Evolutionary conservation across 2,888 invertebrate species (phyloP).

Genomic region (Synanthedon andrenaeformis): DNA sequence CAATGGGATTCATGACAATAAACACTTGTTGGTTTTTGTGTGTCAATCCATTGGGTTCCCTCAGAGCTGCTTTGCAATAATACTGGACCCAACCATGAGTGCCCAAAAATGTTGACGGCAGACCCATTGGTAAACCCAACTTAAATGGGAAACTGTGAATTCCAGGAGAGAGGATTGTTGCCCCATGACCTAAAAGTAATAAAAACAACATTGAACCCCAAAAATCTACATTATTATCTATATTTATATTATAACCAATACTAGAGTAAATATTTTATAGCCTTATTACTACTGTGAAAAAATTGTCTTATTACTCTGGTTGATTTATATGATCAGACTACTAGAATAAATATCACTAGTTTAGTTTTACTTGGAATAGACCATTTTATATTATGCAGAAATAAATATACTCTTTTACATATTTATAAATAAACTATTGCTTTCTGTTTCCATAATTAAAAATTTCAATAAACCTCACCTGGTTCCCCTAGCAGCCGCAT

Average conservation of each 20-base stretch:
- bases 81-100: constrained; percentile 97
- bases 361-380: too few species aligned
- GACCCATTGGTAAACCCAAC: constrained; percentile 86
- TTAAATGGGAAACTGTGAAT: constrained; percentile 97
- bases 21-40: constrained; percentile 98
- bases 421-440: not conserved
- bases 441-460: not conserved
- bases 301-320: too few species aligned
- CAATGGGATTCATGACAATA: constrained; percentile 96
- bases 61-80: constrained; percentile 89
- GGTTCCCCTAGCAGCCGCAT: constrained; percentile 93
- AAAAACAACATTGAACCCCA: not conserved
- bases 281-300: too few species aligned
- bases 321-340: too few species aligned
- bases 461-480: constrained; percentile 36
- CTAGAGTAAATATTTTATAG: too few species aligned
- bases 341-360: too few species aligned
- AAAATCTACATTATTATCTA: not conserved
- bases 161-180: constrained; percentile 88
- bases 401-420: not conserved
- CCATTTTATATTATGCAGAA: too few species aligned
- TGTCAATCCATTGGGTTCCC: constrained; percentile 89
- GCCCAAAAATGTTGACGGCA: constrained; percentile 93
- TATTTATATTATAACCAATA: not conserved
- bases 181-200: constrained; percentile 76